Base-by-base conservation (phyloP, 2,797 vertebrate species). In the Podargus strigoides region DNA sequence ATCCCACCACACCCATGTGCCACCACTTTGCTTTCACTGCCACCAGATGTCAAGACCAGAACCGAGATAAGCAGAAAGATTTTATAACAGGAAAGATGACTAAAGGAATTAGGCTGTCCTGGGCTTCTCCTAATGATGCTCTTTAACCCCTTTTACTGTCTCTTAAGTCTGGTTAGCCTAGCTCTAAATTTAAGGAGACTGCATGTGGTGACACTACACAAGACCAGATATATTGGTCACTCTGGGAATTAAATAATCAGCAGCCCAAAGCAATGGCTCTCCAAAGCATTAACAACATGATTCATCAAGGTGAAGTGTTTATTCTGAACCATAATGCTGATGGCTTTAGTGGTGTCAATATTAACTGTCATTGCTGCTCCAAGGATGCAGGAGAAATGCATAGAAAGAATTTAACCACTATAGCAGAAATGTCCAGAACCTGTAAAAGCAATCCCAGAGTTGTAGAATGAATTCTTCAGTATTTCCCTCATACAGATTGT, bases 31-130 rank as follows among this genome's bases (percentile, higher is more conserved):
- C 86, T 85, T 24, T 68, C 84, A 16, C 78, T 15, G 1, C 64
- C 27, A 58, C 72, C 81, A 87, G 72, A 91, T 85, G 90, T 49
- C 75, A 74, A 68, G 68, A 64, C 41, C 81, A 87, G 24, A 12
- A 24, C 44, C 0, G 3, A 87, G 81, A 91, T 80, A 92, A 90
- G 84, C 23, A 68, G 59, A 10, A 79, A 60, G 67, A 55, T 87
- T 87, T 90, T 80, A 13, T 60, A 90, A 34, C 59, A 77, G 75
- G 74, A 76, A 90, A 87, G 88, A 44, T 46, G 53, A 27, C 73
- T 47, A 12, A 55, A 81, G 78, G 88, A 56, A 27, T 16, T 5
- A 46, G 41, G 60, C 41, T 85, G 36, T 55, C 80, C 76, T 80
- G 73, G 53, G 66, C 55, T 79, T 79, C 77, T 84, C 32, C n/a